Evolutionary conservation across 2,888 invertebrate species (phyloP), one percentile per base, ranked within the genome.

Genomic region (Thyatira batis): DNA sequence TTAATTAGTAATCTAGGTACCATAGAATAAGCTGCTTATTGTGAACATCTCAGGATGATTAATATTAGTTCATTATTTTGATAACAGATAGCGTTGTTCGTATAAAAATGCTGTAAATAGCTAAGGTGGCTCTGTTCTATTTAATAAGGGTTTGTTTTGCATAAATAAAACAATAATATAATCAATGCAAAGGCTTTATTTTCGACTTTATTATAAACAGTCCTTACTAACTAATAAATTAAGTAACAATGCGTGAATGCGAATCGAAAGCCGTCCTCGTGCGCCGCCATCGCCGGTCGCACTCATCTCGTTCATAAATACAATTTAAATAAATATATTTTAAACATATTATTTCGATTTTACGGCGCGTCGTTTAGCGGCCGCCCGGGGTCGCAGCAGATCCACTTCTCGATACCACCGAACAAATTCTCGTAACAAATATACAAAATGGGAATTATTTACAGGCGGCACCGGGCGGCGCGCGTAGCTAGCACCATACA

Each of bases 121-220:
- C n/a, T n/a, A n/a, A n/a, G n/a, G n/a, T n/a, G n/a, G n/a, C n/a
- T n/a, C n/a, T n/a, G n/a, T n/a, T n/a, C n/a, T n/a, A n/a, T n/a
- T n/a, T n/a, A n/a, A n/a, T n/a, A n/a, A n/a, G n/a, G n/a, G n/a
- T n/a, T n/a, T n/a, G n/a, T n/a, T n/a, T n/a, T 52, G 44, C 60
- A 63, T 63, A 67, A 75, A 76, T 86, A 84, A 87, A 85, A 87
- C 67, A 57, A 63, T 46, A 44, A 63, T 49, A 58, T 75, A 84
- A 89, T 90, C 87, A 89, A 88, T 88, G 90, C 91, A 87, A 83
- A 90, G 90, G 89, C 89, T 91, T 90, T 90, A 82, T 84, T 85
- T 85, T 77, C 61, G 85, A 83, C 81, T 84, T 81, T 73, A 69
- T 74, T 84, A 83, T 86, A 89, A 87, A 89, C 85, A 85, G 82